Evolutionary conservation across 2,797 vertebrate genomes (phyloP).

Genomic region (Melanitta fusca): DNA sequence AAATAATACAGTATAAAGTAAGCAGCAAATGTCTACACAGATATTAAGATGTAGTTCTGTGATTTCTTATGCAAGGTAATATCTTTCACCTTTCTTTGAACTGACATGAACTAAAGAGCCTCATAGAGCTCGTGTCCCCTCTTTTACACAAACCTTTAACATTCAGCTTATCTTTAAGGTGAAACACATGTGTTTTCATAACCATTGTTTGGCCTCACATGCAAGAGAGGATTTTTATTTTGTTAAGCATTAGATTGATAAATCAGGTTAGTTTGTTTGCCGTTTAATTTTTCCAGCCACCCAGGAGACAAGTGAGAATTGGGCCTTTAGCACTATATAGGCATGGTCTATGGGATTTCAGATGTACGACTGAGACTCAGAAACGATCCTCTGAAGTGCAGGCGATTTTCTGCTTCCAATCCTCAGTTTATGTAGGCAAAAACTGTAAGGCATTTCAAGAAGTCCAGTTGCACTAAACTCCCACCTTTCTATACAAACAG

Average conservation of each 20-base stretch:
- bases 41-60: not conserved
- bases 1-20: not conserved
- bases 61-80: not conserved
- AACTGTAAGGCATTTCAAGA: not conserved
- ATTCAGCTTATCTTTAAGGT: not conserved
- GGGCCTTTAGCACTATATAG: not conserved
- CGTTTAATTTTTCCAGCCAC: not conserved
- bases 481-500: not conserved
- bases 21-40: not conserved
- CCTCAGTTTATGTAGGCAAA: not conserved
- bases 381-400: not conserved
- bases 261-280: not conserved
- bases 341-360: not conserved
- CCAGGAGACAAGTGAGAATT: not conserved
- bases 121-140: not conserved
- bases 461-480: not conserved
- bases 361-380: not conserved
- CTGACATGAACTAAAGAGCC: not conserved
- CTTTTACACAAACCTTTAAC: not conserved
- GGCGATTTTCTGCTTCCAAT: not conserved
- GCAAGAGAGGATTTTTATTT: not conserved
- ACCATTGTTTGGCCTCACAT: not conserved
- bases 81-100: constrained; percentile 24
- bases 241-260: not conserved
- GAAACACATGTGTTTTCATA: not conserved